Evolutionary conservation across 1,140 invertebrate genomes (phyloP).

Genomic region (Eumaeus atala): DNA sequence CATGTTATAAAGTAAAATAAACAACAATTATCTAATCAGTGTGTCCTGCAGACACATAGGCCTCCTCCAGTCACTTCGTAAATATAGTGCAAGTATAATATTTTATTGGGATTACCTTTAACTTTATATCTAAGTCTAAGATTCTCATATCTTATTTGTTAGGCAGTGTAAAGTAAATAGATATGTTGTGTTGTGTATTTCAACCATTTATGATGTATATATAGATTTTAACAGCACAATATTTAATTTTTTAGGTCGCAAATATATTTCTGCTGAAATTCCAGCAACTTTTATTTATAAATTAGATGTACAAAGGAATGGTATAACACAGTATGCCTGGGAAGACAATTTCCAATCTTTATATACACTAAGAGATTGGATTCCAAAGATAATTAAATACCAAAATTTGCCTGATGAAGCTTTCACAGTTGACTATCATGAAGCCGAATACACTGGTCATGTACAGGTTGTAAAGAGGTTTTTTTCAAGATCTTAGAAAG

Average conservation of each 20-base stretch:
- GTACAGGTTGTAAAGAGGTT: conserved; percentile 29
- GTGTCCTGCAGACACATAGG: too few relatives aligned
- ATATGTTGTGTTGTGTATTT: background rate
- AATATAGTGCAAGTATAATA: too few relatives aligned
- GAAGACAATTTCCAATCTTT: conserved; percentile 10
- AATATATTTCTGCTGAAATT: conserved; percentile 78
- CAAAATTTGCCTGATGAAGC: conserved; percentile 45
- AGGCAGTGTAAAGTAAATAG: conserved; percentile 15
- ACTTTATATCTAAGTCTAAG: too few relatives aligned
- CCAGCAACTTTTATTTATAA: conserved; percentile 83
- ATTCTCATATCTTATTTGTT: too few relatives aligned
- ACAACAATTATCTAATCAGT: too few relatives aligned
- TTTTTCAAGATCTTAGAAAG: too few relatives aligned
- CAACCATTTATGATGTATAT: background rate
- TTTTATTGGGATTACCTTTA: too few relatives aligned
- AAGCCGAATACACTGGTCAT: conserved; percentile 24
- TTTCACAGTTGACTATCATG: conserved; percentile 32
- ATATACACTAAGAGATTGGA: too few relatives aligned
- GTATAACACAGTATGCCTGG: conserved; percentile 64
- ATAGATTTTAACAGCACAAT: background rate
- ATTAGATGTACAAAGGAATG: conserved; percentile 71
- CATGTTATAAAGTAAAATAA: too few relatives aligned
- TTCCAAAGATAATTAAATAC: conserved; percentile 27
- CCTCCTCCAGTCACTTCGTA: too few relatives aligned
- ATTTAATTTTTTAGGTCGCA: conserved; percentile 51